Percentiles rank a stretch among this genome's conserved stretches.
Conservation (phyloP, 2,113 vertebrate species). For the Ciconia boyciana region DNA sequence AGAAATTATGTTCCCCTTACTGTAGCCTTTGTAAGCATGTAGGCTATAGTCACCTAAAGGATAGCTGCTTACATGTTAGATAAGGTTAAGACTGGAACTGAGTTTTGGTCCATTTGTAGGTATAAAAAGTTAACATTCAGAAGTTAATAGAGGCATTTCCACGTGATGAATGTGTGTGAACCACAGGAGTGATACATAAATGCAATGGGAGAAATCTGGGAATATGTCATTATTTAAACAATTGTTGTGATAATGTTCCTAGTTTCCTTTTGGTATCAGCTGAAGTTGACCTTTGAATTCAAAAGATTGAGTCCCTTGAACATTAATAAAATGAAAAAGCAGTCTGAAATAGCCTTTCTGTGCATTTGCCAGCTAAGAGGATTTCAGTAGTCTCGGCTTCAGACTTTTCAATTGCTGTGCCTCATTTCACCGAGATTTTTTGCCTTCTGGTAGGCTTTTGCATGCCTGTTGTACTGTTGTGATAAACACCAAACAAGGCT, state of each 20-base stretch:
- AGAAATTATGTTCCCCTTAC: rapidly evolving
- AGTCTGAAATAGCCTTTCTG: neutral
- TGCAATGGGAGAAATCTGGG: neutral
- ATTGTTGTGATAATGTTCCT: neutral
- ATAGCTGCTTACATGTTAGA: neutral
- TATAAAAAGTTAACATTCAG: neutral
- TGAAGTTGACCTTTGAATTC: neutral
- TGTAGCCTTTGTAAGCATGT: neutral
- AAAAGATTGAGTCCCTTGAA: neutral
- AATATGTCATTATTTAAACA: neutral
- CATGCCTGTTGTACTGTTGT: neutral
- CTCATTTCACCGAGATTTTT: neutral
- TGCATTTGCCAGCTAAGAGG: neutral
- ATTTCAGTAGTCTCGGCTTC: neutral
- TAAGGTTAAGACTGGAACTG: neutral
- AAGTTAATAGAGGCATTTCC: neutral
- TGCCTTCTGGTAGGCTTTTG: neutral
- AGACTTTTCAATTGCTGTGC: neutral
- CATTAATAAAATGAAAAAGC: neutral
- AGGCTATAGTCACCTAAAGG: neutral
- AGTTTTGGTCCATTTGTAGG: neutral
- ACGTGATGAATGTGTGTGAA: neutral
- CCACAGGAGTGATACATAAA: neutral
- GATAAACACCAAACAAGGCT: neutral
- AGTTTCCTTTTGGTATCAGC: neutral